Conservation (phyloP, 1,140 invertebrate genomes). For the Drosophila serrata region DNA sequence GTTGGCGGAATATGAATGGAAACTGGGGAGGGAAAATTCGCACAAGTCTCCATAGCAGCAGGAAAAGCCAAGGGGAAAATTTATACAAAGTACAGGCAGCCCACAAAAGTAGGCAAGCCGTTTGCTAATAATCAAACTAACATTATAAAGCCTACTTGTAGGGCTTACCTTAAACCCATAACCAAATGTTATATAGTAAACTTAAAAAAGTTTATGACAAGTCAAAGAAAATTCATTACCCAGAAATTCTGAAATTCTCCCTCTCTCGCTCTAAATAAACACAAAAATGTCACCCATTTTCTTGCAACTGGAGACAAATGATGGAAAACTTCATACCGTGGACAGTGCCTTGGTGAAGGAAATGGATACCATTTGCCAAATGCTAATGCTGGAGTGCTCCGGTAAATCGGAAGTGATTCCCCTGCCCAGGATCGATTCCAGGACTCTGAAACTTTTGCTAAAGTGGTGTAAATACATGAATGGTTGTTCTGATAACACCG, state of each 20-base stretch:
- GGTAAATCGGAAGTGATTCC: background rate
- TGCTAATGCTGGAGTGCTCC: constrained; percentile 20
- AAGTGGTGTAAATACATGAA: constrained; percentile 29
- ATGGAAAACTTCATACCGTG: constrained; percentile 20
- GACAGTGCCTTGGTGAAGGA: constrained; percentile 4
- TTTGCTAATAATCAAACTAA: too few relatives aligned
- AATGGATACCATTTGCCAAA: constrained; percentile 29
- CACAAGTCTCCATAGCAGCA: background rate
- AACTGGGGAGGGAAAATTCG: constrained; percentile 1
- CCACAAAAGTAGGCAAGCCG: constrained; percentile 27
- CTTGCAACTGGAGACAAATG: constrained; percentile 32
- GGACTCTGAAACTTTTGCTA: constrained; percentile 26
- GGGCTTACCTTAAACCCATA: background rate
- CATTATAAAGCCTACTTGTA: constrained; percentile 10
- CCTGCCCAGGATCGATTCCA: constrained; percentile 16
- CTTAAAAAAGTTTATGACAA: too few relatives aligned
- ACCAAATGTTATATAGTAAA: too few relatives aligned
- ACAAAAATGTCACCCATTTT: background rate
- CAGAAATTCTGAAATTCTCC: background rate
- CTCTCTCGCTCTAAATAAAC: background rate
- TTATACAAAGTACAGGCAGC: background rate
- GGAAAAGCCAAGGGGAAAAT: constrained; percentile 23
- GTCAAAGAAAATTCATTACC: background rate
- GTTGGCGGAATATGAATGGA: constrained; percentile 34
- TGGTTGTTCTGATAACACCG: rapidly evolving